Percentiles rank a stretch among this genome's conserved stretches.
Evolutionary conservation across 2,888 invertebrate species (phyloP).

Genomic region (Callyntrura guangdongensis): DNA sequence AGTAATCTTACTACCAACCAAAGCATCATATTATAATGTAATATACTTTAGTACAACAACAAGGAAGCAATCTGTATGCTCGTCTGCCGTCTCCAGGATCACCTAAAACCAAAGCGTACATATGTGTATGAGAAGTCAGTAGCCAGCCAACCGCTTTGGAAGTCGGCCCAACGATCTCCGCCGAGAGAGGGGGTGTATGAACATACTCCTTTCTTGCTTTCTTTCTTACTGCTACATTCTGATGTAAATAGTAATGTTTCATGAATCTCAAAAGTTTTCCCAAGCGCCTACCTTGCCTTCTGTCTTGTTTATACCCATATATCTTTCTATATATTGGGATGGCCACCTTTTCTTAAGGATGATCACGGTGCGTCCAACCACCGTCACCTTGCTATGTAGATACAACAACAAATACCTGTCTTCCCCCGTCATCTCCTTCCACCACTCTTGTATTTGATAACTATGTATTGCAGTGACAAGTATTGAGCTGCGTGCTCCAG

Average conservation of each 20-base stretch:
- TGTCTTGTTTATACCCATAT: slow-evolving; percentile 26
- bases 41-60: slow-evolving; percentile 25
- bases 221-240: slow-evolving; percentile 42
- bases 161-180: slow-evolving; percentile 62
- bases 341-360: slow-evolving; percentile 25
- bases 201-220: slow-evolving; percentile 50
- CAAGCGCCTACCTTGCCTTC: slow-evolving; percentile 59
- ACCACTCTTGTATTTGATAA: slow-evolving; percentile 32
- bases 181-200: slow-evolving; percentile 44
- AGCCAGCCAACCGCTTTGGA: slow-evolving; percentile 57
- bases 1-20: slow-evolving; percentile 37
- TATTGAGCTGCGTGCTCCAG: slow-evolving; percentile 59
- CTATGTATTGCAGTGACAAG: slow-evolving; percentile 61
- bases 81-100: neutral
- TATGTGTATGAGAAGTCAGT: slow-evolving; percentile 52
- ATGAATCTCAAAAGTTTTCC: slow-evolving; percentile 71
- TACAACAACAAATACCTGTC: slow-evolving; percentile 32
- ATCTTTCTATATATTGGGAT: slow-evolving; percentile 8
- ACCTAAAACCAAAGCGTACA: neutral
- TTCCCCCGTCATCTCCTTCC: neutral
- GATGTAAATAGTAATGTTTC: slow-evolving; percentile 57
- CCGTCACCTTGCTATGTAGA: slow-evolving; percentile 32
- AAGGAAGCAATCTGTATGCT: slow-evolving; percentile 42
- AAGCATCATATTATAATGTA: neutral
- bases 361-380: slow-evolving; percentile 42